A percentile compares a stretch with the other conserved stretches of the same genome.
phyloP scores from a whole-genome alignment of 1,140 invertebrate species.

The Dendroctonus valens region DNA sequence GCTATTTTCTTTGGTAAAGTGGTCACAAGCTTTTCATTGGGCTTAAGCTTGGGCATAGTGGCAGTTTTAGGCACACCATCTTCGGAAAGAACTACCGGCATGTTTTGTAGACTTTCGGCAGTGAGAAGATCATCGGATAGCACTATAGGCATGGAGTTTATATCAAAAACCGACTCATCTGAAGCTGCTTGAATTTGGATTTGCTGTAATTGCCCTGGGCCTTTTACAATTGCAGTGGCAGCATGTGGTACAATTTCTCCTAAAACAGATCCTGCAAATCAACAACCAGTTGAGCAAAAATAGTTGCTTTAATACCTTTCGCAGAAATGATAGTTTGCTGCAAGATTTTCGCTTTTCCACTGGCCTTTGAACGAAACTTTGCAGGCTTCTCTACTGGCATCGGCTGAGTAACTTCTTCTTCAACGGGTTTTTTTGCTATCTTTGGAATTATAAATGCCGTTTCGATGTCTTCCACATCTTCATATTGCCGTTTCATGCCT shows the following conservation, averaged over 20 bases:
- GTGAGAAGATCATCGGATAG: slow-evolving; percentile 65
- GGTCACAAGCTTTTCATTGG: slow-evolving; percentile 1
- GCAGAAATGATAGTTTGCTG: slow-evolving; percentile 49
- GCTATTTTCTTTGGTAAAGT: slow-evolving; percentile 10
- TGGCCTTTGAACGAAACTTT: slow-evolving; percentile 9
- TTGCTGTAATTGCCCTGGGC: neutral
- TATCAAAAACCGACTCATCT: slow-evolving; percentile 66
- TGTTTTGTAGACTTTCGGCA: slow-evolving; percentile 61
- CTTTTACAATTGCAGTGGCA: slow-evolving; percentile 1
- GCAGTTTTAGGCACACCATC: neutral
- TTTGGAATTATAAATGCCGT: slow-evolving; percentile 47
- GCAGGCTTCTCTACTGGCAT: neutral
- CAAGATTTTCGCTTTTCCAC: slow-evolving; percentile 46
- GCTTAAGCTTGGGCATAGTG: neutral
- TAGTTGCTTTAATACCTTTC: slow-evolving; percentile 27
- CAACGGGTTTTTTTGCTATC: slow-evolving; percentile 37
- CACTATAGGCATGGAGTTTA: slow-evolving; percentile 72
- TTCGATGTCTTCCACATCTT: slow-evolving; percentile 48
- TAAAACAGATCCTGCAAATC: neutral
- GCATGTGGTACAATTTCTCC: slow-evolving; percentile 23
- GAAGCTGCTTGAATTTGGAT: slow-evolving; percentile 41
- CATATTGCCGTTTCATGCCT: slow-evolving; percentile 39
- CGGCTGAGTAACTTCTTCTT: slow-evolving; percentile 18
- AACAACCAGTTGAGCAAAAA: neutral
- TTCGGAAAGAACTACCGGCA: slow-evolving; percentile 60